Percentiles rank a stretch among this genome's conserved stretches.
Evolutionary conservation across 2,113 vertebrate species (phyloP).

Genomic region (Ginglymostoma cirratum): DNA sequence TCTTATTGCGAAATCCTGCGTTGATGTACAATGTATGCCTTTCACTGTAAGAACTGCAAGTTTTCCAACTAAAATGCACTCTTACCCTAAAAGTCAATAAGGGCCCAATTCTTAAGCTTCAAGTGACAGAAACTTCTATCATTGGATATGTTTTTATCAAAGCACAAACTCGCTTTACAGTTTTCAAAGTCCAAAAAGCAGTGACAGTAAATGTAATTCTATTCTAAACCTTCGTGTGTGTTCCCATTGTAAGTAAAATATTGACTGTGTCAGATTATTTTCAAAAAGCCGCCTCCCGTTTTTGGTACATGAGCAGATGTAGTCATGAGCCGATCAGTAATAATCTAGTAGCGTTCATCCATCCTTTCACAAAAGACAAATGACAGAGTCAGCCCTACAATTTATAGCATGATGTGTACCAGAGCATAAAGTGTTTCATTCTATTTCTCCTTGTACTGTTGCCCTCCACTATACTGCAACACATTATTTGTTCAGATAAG

Average conservation of each 20-base stretch:
- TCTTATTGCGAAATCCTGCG: background rate
- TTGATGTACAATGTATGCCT: background rate
- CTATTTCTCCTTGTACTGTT: conserved; percentile 48
- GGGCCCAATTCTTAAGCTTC: background rate
- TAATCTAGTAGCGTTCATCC: background rate
- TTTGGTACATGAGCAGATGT: background rate
- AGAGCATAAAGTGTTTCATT: conserved; percentile 53
- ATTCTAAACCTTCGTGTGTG: background rate
- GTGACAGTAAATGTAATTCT: background rate
- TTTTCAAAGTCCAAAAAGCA: background rate
- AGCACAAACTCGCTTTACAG: background rate
- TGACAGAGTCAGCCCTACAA: conserved; percentile 19
- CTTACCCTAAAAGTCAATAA: background rate
- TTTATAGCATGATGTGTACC: conserved; percentile 39
- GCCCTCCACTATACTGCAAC: conserved; percentile 49
- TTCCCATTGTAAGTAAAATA: background rate
- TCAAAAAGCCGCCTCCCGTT: background rate
- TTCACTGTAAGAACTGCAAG: background rate
- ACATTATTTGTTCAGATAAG: conserved; percentile 56
- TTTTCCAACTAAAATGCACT: background rate
- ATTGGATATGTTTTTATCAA: background rate
- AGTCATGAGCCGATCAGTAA: conserved; percentile 5
- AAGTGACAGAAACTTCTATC: background rate
- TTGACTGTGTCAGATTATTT: background rate
- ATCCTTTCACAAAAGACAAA: conserved; percentile 18